Base-by-base conservation (phyloP, 2,113 vertebrate species). In the Odocoileus hemionus region DNA sequence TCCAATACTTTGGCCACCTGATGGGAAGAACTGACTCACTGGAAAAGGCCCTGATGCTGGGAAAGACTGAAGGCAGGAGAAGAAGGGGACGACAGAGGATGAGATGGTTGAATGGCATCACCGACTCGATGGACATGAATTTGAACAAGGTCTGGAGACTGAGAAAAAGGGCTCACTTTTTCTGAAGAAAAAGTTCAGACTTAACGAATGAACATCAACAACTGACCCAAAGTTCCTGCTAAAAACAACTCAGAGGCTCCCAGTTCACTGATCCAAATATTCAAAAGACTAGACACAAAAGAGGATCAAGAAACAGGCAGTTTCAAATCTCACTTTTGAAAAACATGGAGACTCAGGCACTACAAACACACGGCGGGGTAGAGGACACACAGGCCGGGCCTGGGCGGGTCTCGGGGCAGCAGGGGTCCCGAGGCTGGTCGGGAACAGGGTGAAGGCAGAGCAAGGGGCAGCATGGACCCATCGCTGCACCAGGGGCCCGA, bases 361-460 rank as follows among this genome's bases (percentile, higher is more conserved):
- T 8, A 64, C 21, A 30, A 54, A 54, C 23, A 47, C n/a, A 16
- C 1, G 30, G 25, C 3, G 30, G 17, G 61, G 21, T 21, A 55
- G 28, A 45, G n/a, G 36, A 39, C 5, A 23, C 36, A 5, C 33
- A 15, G 21, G 16, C 10, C 5, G 60, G 7, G 13, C 21, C 26
- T 60, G 11, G n/a, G 10, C 17, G 8, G 23, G 33, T 12, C 83
- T 30, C 2, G 6, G 21, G 39, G 47, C 17, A 28, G 79, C 14
- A 0, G 3, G 0, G 2, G 7, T 1, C 21, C 47, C 64, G 1
- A 36, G 70, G 58, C 80, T 3, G 1, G 36, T 54, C 4, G 5
- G 10, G 45, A 36, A 13, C 8, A 26, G 16, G 17, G 28, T 0
- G 6, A 52, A 8, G 45, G 33, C 6, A 4, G 21, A 4, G 50